Evolutionary conservation across 2,113 vertebrate species (phyloP), one percentile per base, ranked within the genome.

Genomic region (Xyrauchen texanus): DNA sequence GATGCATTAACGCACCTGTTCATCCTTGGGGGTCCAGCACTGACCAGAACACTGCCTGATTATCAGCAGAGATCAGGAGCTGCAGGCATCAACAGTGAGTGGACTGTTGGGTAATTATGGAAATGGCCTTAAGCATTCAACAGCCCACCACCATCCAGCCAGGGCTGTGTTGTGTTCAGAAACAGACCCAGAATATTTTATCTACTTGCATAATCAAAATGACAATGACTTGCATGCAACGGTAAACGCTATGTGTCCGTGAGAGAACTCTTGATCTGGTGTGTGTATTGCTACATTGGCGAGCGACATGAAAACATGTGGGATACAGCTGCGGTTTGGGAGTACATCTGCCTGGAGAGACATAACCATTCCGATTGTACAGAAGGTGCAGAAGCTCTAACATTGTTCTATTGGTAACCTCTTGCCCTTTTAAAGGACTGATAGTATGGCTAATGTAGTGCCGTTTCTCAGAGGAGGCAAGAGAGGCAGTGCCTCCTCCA

Each of bases 91-190:
- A 86, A 89, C 87, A 84, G 83, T 88, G 86, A 91, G 92, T 90
- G 90, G 91, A 91, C 90, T 92, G 88, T 52, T 88, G 82, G 87
- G 90, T 87, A 92, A 91, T 91, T 90, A 89, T 90, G 90, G 90
- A 91, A 92, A 92, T 89, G 86, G 87, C 87, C 87, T 81, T 83
- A 81, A 84, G 88, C 84, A 62, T 81, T 85, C 82, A 87, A 75
- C 64, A 52, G 42, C 55, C 16, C 65, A 34, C 21, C 21, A 34
- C 21, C 77, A 81, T 79, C 58, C 46, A 74, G 44, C 5, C 53
- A 60, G 55, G 44, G 12, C 69, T 72, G 69, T 58, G 46, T 53
- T 46, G 7, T 3, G 21, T 34, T 34, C 21, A 74, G 52, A 71
- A 55, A 53, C 8, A 8, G n/a, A 5, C 8, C 63, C 46, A 6